phyloP scores from a whole-genome alignment of 2,113 vertebrate species.

The Gopherus evgoodei region DNA sequence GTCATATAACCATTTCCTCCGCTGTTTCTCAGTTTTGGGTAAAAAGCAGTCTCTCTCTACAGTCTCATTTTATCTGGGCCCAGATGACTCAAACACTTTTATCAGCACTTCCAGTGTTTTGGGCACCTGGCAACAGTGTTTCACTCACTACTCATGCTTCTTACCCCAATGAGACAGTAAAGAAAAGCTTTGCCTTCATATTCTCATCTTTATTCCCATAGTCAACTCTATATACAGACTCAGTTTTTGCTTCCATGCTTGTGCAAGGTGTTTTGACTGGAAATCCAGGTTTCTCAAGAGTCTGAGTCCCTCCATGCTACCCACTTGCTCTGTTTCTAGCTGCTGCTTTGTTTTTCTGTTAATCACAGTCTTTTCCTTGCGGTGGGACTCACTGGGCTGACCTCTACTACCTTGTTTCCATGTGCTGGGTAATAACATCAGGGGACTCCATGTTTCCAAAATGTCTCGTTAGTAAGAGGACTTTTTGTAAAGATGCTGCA shows the following conservation, averaged over 20 bases:
- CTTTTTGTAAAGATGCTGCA: no score
- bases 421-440: neutral
- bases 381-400: neutral
- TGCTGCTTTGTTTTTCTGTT: neutral
- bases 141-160: neutral
- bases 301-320: neutral
- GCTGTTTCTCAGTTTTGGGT: neutral
- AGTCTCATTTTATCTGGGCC: neutral
- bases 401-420: neutral
- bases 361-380: neutral
- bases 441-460: no score
- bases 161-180: neutral
- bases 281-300: neutral
- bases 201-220: neutral
- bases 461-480: no score
- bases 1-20: neutral
- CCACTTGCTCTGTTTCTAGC: neutral
- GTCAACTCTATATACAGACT: neutral
- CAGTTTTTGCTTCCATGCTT: neutral
- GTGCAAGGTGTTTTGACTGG: neutral
- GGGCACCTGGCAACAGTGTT: neutral
- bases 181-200: neutral
- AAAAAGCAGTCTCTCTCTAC: neutral
- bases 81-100: neutral
- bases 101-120: neutral